These are phyloP conservation scores for Drosophila merina DNA, from an alignment of 2,888 invertebrate species.

Conservation along the genomic window DNA sequence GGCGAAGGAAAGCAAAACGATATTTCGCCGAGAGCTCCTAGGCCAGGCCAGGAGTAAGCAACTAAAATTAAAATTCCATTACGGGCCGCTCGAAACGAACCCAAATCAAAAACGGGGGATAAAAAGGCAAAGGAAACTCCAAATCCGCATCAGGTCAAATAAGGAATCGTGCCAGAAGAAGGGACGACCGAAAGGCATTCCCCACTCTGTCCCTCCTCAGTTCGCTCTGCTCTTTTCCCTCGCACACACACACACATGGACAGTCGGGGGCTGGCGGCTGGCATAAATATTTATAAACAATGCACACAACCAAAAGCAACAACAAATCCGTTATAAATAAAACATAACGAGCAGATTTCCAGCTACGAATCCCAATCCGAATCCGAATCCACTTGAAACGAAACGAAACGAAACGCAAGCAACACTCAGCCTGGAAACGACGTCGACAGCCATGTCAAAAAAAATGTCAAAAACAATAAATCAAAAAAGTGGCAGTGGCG, in stretches of 20 bases:
- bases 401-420: constrained; percentile 47
- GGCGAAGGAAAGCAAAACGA: not conserved
- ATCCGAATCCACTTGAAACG: constrained; percentile 63
- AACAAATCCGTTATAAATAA: constrained; percentile 79
- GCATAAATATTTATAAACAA: constrained; percentile 75
- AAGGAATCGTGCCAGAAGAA: constrained; percentile 17
- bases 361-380: constrained; percentile 43
- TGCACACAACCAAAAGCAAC: constrained; percentile 45
- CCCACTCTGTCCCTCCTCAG: not conserved
- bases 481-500: constrained; percentile 54
- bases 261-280: constrained; percentile 4
- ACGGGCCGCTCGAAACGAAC: constrained; percentile 37
- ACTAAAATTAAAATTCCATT: constrained; percentile 75
- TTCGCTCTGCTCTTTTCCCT: constrained; percentile 1
- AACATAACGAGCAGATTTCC: constrained; percentile 66
- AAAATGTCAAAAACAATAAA: constrained; percentile 79
- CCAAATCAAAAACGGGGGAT: constrained; percentile 57
- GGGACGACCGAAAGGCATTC: constrained; percentile 14
- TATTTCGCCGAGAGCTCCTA: constrained; percentile 2
- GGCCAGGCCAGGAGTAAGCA: constrained; percentile 26
- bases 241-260: constrained; percentile 27
- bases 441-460: constrained; percentile 34
- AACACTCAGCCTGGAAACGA: constrained; percentile 24
- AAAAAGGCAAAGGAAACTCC: constrained; percentile 16
- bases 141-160: constrained; percentile 25